phyloP scores from a whole-genome alignment of 2,113 vertebrate species.

The Malurus melanocephalus region DNA sequence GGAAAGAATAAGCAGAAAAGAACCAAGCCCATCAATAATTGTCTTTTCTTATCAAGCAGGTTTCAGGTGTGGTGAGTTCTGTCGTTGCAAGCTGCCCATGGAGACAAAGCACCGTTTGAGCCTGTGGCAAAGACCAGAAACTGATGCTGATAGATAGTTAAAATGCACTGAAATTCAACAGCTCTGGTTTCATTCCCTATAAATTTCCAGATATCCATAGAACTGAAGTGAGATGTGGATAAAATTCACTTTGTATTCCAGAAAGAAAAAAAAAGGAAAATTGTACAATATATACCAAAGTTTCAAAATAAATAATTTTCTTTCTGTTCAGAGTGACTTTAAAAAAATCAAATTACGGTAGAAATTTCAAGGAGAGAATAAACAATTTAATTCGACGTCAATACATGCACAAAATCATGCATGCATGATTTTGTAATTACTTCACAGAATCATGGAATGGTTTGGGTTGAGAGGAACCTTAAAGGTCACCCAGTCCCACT shows the following conservation, averaged over 20 bases:
- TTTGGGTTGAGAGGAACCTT: not conserved
- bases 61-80: not conserved
- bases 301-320: not conserved
- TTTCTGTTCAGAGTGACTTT: not conserved
- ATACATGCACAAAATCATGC: not conserved
- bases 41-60: not conserved
- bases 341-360: not conserved
- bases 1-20: not conserved
- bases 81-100: not conserved
- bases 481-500: fast-evolving
- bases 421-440: not conserved
- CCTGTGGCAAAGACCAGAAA: not conserved
- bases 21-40: not conserved
- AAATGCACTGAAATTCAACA: not conserved
- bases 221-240: not conserved
- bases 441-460: not conserved
- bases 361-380: not conserved
- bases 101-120: not conserved
- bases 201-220: not conserved
- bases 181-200: not conserved
- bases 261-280: not conserved
- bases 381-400: not conserved
- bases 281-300: not conserved
- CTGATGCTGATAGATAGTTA: not conserved
- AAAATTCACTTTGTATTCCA: not conserved